Evolutionary conservation across 1,140 invertebrate species (phyloP), one percentile per base, ranked within the genome.

Genomic region (Chlorops oryzae): DNA sequence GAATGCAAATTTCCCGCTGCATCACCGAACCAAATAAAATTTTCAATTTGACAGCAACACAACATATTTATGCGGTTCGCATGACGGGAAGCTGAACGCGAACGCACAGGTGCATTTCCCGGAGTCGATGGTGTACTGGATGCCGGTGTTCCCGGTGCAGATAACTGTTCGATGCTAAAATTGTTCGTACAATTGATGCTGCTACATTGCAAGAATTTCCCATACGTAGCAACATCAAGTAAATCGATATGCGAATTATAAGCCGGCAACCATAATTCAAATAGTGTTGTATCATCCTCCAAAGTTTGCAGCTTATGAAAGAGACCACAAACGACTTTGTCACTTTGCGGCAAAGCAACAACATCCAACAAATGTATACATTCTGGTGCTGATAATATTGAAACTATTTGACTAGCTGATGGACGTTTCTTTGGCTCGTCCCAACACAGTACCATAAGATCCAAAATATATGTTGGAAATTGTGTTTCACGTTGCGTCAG

Each of bases 371-470:
- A 72, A 73, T 94, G 88, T 4, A 85, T 87, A 72, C 94, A 96
- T 75, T 98, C 95, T 0, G 94, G 93, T 2, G 92, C 91, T 12
- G 84, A 86, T 21, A 87, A 86, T 41, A 97, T 91, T 0, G 87
- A 88, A 12, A 96, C 90, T 28, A 98, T 88, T 70, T 96, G 90
- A 64, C 89, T 90, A 1, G 94, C 92, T 0, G 90, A 89, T 0
- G 96, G 95, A 25, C 96, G 78, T 37, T 72, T 71, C 39, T 83
- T 82, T 0, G 93, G 88, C 55, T 94, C 89, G 3, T 87, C 82
- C 96, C 96, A 99, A 65, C 93, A 97, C 2, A 92, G 78, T 0
- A 92, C 90, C 93, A 98, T 98, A 13, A 96, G 75, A 75, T 98
- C 95, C 46, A 98, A 74, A 57, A 95, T 84, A 65, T 92, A 90